These are phyloP conservation scores for Platynereis dumerilii DNA, from an alignment of 2,888 invertebrate species.

Conservation along the genomic window DNA sequence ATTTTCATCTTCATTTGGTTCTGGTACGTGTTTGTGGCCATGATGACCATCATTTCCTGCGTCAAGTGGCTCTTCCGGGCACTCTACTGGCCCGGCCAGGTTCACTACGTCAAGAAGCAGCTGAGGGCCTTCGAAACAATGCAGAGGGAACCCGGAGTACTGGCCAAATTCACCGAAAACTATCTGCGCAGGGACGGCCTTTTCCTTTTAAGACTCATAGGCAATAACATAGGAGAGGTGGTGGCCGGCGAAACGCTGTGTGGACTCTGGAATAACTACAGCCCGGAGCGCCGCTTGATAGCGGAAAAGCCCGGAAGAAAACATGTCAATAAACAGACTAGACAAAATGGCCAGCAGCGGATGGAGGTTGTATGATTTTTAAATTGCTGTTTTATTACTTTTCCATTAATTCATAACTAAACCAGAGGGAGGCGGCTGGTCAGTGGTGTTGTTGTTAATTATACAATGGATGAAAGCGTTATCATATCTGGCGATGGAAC, in stretches of 20 bases:
- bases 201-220: constrained; percentile 43
- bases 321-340: constrained; percentile 20
- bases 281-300: constrained; percentile 41
- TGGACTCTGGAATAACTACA: constrained; percentile 47
- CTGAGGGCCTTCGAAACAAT: constrained; percentile 42
- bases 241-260: constrained; percentile 45
- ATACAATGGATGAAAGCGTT: too few species aligned
- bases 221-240: constrained; percentile 47
- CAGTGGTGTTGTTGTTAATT: too few species aligned
- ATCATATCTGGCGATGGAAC: too few species aligned
- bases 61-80: constrained; percentile 43
- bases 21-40: constrained; percentile 44
- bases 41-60: constrained; percentile 40
- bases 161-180: constrained; percentile 46
- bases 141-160: constrained; percentile 40
- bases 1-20: constrained; percentile 50
- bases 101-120: constrained; percentile 42
- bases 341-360: constrained; percentile 29
- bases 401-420: too few species aligned
- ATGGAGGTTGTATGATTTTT: constrained; percentile 39
- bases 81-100: constrained; percentile 43
- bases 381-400: too few species aligned
- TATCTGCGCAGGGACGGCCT: constrained; percentile 46
- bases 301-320: constrained; percentile 43
- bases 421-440: too few species aligned